Percentiles rank a stretch among this genome's conserved stretches.
Evolutionary conservation across 2,888 invertebrate genomes (phyloP).

Genomic region (Athalia circularis): DNA sequence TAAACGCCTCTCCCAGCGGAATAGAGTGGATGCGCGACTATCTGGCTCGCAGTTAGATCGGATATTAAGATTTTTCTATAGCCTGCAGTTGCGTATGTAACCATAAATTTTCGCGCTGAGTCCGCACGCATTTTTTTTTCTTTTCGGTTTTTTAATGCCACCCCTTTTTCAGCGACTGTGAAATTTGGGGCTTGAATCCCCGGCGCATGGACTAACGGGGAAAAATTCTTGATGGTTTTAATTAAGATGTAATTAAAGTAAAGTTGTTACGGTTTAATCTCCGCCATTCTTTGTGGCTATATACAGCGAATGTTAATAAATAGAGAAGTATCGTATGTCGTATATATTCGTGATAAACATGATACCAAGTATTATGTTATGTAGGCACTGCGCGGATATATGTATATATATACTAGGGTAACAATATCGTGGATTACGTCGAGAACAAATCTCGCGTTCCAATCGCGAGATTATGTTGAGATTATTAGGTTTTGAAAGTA

Average conservation of each 20-base stretch:
- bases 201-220: no score
- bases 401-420: conserved; percentile 2
- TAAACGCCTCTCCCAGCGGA: background rate
- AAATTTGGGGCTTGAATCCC: background rate
- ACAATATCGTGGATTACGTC: background rate
- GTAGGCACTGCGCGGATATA: background rate
- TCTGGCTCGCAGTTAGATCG: no score
- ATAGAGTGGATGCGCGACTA: no score
- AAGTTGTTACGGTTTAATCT: background rate
- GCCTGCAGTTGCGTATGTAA: no score
- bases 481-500: no score
- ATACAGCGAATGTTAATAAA: conserved; percentile 11
- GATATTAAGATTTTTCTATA: no score
- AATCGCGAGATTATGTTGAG: background rate
- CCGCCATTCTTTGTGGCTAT: background rate
- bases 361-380: conserved; percentile 19
- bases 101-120: no score
- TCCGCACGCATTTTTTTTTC: no score
- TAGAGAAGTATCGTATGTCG: conserved; percentile 15
- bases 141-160: no score
- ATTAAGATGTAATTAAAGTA: background rate
- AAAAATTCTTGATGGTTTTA: no score
- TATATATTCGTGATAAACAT: conserved; percentile 16
- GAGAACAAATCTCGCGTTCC: conserved; percentile 3
- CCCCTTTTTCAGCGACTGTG: background rate